Evolutionary conservation across 1,140 invertebrate genomes (phyloP).

Genomic region (Papilio xuthus): DNA sequence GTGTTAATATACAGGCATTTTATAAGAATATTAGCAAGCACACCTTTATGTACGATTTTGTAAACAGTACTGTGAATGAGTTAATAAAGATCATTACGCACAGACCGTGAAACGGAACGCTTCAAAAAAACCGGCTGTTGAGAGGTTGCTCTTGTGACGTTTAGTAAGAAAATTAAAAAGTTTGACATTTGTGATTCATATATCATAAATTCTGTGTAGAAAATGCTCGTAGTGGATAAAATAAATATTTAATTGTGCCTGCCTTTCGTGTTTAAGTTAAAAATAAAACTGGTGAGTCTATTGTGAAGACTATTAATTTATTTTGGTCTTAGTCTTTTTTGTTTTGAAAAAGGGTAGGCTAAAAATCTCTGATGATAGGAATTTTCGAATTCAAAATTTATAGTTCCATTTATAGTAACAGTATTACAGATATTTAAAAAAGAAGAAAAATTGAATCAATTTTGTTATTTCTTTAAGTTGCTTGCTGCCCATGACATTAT

Average conservation of each 20-base stretch:
- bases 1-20: constrained; percentile 46
- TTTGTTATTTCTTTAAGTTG: neutral
- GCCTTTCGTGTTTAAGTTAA: constrained; percentile 30
- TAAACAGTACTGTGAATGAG: constrained; percentile 52
- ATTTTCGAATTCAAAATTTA: neutral
- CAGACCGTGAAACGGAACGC: constrained; percentile 74
- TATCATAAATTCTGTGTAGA: constrained; percentile 57
- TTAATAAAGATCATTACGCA: constrained; percentile 48
- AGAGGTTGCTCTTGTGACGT: constrained; percentile 50
- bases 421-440: neutral
- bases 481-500: constrained; percentile 32
- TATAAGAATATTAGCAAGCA: constrained; percentile 21
- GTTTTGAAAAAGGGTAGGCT: constrained; percentile 14
- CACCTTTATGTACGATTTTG: constrained; percentile 27
- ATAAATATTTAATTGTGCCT: constrained; percentile 40
- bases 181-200: constrained; percentile 67
- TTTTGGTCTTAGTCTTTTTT: neutral
- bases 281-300: constrained; percentile 10
- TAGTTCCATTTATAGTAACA: neutral
- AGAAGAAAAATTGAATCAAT: neutral
- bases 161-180: constrained; percentile 64
- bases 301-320: neutral
- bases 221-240: constrained; percentile 45
- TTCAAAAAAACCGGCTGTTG: constrained; percentile 57
- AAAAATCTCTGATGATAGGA: neutral